Evolutionary conservation across 2,888 invertebrate genomes (phyloP), one percentile per base, ranked within the genome.

Genomic region (Neocrepidodera transversa): DNA sequence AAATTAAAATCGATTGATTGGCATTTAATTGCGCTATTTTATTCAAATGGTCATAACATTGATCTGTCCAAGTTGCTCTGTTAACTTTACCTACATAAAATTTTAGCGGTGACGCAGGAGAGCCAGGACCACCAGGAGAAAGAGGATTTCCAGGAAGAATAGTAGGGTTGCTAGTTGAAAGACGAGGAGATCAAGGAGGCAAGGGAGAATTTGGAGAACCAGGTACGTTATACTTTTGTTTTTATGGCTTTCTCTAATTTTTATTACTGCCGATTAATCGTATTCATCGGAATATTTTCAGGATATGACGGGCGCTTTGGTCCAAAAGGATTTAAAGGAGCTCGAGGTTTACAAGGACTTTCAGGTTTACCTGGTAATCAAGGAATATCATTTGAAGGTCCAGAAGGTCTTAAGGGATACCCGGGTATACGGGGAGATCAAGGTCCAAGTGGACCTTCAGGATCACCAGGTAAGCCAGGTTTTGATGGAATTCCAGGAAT

Each of bases 381-480:
- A 40, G 79, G 80, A 35, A 74, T 72, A 6, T 75, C 82, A 57
- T 36, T 75, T 2, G 53, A 60, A 8, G 91, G 90, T 16, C 77
- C 81, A 0, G 68, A 77, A 20, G 93, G 93, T 11, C 74, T 80
- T 7, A 89, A 88, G 76, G 92, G 92, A 3, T 83, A 84, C 64
- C 79, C 82, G 1, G 93, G 92, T 26, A 77, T 85, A 43, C 82
- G 81, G 17, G 92, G 92, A 35, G 82, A 84, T 58, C 78, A 81
- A 55, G 93, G 93, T 11, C 84, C 83, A 0, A 80, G 77, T 30
- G 93, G 93, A 45, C 74, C 77, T 2, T 48, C 74, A 0, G 80
- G 80, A 11, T 43, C 28, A 10, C 72, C 73, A 1, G 80, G 80
- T 17, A 59, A 53, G 20, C 67, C 72, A 1, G 75, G 79, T 5